Base-by-base conservation (phyloP, 2,888 invertebrate species). In the Noctua fimbriata region DNA sequence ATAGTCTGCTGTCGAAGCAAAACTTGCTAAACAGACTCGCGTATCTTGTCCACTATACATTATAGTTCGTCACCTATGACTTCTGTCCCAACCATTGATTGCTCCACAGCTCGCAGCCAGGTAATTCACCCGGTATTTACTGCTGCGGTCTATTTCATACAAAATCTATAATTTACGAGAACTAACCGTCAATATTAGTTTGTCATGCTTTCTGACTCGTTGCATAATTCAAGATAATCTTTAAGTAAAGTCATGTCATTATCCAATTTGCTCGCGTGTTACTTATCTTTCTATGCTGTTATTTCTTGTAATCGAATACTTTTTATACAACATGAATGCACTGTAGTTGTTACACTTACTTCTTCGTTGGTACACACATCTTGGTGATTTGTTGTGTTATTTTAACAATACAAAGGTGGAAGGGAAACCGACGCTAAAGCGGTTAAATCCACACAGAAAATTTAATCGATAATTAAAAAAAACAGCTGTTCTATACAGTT, bases 151-250 rank as follows among this genome's bases (percentile, higher is more conserved):
- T 69, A 73, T 74, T 85, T 88, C 67, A 41, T 76, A 58, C 78
- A 55, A 73, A 73, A 76, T 78, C 77, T 76, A 79, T 83, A 84
- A 79, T 82, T 70, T 72, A 65, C 78, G 58, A 76, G 75, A 76
- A 67, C 47, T 65, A 79, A 67, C 28, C 41, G 69, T 76, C 67
- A 47, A 81, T 69, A 80, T 80, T 79, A 77, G 55, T n/a, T 60
- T 52, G 74, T 60, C 67, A 88, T 88, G 88, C 90, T 90, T 90
- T 90, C 89, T 88, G 81, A 81, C 66, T 82, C 49, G 69, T 90
- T 90, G 75, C 81, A 84, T 79, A 83, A 77, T 58, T 18, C 60
- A 81, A 86, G 63, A 77, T 78, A 79, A 89, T 78, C 73, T 78
- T 47, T n/a, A 78, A 32, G 65, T 41, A 49, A 36, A 77, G n/a